Conservation (phyloP, 2,113 vertebrate species). For the Pogona vitticeps region DNA sequence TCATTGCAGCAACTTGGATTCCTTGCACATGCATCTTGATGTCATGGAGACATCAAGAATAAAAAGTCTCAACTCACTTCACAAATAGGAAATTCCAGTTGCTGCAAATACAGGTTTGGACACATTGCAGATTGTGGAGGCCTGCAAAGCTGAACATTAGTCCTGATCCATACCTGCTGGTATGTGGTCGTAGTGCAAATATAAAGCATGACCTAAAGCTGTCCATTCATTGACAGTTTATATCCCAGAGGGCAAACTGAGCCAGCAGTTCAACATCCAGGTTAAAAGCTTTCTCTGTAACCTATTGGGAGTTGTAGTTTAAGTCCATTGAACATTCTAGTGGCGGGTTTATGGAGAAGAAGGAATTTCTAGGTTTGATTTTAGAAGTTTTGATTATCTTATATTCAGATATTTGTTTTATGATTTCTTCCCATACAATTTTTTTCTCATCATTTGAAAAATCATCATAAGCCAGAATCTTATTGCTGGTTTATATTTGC, state of each 20-base stretch:
- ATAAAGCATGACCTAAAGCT: background rate
- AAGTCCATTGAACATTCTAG: background rate
- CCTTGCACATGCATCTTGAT: no score
- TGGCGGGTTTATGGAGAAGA: background rate
- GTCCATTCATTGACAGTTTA: background rate
- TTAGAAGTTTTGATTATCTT: background rate
- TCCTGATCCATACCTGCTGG: background rate
- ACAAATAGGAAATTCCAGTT: background rate
- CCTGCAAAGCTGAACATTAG: background rate
- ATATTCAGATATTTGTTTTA: background rate
- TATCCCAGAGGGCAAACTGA: background rate
- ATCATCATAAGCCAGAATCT: background rate
- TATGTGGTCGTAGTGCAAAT: background rate
- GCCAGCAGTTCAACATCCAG: background rate
- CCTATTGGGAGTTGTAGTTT: background rate
- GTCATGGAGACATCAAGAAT: background rate
- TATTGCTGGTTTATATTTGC: no score
- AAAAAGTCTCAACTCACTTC: background rate
- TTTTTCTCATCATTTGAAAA: background rate
- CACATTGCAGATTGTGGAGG: background rate
- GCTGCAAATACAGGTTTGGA: no score
- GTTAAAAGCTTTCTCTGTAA: background rate
- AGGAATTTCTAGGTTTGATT: background rate
- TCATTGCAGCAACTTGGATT: background rate
- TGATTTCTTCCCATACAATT: background rate